A percentile compares a stretch with the other conserved stretches of the same genome.
phyloP scores from a whole-genome alignment of 2,888 invertebrate species.

The Caenorhabditis sp. region DNA sequence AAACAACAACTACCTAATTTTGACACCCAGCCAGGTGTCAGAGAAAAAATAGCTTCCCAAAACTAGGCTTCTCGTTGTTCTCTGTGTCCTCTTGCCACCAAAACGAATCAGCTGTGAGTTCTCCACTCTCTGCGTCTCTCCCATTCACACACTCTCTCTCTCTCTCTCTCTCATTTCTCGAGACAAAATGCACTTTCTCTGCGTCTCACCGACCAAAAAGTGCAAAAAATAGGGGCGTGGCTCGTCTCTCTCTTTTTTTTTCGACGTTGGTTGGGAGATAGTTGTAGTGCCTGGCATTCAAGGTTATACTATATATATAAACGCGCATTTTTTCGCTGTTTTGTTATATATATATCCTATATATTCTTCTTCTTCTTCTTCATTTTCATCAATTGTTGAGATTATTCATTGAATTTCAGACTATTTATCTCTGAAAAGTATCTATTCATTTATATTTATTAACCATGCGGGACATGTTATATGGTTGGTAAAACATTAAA shows the following conservation, averaged over 20 bases:
- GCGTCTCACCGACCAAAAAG: background rate
- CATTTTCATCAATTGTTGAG: background rate
- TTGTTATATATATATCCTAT: constrained; percentile 5
- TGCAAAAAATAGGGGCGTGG: constrained; percentile 1
- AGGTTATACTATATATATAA: constrained; percentile 25
- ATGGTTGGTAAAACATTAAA: constrained; percentile 14
- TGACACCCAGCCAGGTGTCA: too few species aligned
- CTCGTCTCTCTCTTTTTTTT: background rate
- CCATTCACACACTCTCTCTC: background rate
- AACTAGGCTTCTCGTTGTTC: background rate
- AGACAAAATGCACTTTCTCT: constrained; percentile 4
- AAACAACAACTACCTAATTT: background rate
- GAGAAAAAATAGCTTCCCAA: too few species aligned
- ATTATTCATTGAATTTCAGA: background rate
- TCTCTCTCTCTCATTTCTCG: background rate
- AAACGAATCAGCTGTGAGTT: too few species aligned
- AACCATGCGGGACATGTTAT: constrained; percentile 34
- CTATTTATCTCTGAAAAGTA: background rate
- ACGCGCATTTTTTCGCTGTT: constrained; percentile 1
- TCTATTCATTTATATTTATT: background rate
- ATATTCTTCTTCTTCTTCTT: too few species aligned
- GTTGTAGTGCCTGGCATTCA: constrained; percentile 41
- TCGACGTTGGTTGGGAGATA: constrained; percentile 14
- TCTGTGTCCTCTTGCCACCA: background rate
- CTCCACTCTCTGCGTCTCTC: constrained; percentile 6